Base-by-base conservation (phyloP, 2,113 vertebrate species). In the Ursus arctos region DNA sequence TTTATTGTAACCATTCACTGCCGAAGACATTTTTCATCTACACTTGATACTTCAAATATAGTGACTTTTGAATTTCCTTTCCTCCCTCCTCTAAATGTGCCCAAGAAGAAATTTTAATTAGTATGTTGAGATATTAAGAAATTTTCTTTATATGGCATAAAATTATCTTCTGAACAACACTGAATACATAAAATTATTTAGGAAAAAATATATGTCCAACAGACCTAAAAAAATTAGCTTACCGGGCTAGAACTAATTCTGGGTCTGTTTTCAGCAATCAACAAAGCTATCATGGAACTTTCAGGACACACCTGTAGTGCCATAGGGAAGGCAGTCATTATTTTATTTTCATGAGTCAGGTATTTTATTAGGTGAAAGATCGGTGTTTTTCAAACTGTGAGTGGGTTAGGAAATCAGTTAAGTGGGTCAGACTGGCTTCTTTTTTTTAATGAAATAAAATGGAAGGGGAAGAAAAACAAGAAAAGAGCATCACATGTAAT, bases 311-410 rank as follows among this genome's bases (percentile, higher is more conserved):
- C 19, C 74, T 53, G 4, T 6, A 53, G 16, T 49, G 26, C 47
- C 72, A 79, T 31, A 36, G 16, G 7, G 65, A 90, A 94, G 18
- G 51, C 18, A 63, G 18, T 88, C 61, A 61, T 61, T 85, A 82
- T 40, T 81, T 86, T 92, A 40, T 90, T 85, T 85, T 79, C 40
- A 71, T 9, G 63, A 92, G 18, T 19, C 71, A 76, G 31, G 4
- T 57, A 71, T 89, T 94, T 96, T 40, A 83, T 91, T 61, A 93
- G 74, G n/a, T 26, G 61, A 87, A 95, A 81, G 55, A 83, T 87
- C 10, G n/a, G 24, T 63, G 55, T 85, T 92, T 95, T 95, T 89
- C 80, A 88, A 74, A 74, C 19, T 67, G 18, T 94, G 40, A 92
- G 36, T 93, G 40, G 63, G 21, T 71, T 79, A 88, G 51, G 26